Base-by-base conservation (phyloP, 2,888 invertebrate genomes). In the Muscina levida region DNA sequence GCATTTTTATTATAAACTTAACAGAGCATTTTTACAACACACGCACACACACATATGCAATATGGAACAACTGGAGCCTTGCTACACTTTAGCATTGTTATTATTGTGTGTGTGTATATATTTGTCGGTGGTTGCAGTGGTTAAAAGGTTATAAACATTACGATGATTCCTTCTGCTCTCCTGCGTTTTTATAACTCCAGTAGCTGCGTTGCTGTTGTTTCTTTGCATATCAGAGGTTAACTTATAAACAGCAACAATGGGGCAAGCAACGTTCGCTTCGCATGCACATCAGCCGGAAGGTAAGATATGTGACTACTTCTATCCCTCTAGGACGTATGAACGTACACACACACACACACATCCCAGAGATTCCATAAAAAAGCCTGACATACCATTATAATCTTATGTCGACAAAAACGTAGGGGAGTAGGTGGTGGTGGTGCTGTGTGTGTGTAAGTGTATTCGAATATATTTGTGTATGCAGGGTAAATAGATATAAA, bases 1-100 rank as follows among this genome's bases (percentile, higher is more conserved):
- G 79, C 79, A 79, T 79, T 79, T 79, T 79, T 79, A 79, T 79
- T 72, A 79, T 79, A 79, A 79, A 79, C 72, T 79, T 79, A 72
- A 79, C 75, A 79, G 75, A 79, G 68, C 66, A 79, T 75, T 79
- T 77, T 56, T 68, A 42, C 37, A 46, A 51, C 72, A 66, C 10
- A 66, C 57, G 74, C 19, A 53, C 4, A 53, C 44, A 53, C 11
- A 44, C 24, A 48, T 39, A 26, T n/a, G n/a, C 13, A n/a, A n/a
- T n/a, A n/a, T n/a, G n/a, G n/a, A n/a, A n/a, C n/a, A n/a, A n/a
- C n/a, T n/a, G n/a, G n/a, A n/a, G n/a, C n/a, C n/a, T 46, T 42
- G 8, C 39, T 8, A 31, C 56, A 42, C 53, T 17, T 24, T 72
- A 51, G 31, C 31, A 31, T 17, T 73, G 42, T 17, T 56, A 22